These are phyloP conservation scores for Chiloscyllium punctatum DNA, from an alignment of 2,797 vertebrate species.

Conservation along the genomic window DNA sequence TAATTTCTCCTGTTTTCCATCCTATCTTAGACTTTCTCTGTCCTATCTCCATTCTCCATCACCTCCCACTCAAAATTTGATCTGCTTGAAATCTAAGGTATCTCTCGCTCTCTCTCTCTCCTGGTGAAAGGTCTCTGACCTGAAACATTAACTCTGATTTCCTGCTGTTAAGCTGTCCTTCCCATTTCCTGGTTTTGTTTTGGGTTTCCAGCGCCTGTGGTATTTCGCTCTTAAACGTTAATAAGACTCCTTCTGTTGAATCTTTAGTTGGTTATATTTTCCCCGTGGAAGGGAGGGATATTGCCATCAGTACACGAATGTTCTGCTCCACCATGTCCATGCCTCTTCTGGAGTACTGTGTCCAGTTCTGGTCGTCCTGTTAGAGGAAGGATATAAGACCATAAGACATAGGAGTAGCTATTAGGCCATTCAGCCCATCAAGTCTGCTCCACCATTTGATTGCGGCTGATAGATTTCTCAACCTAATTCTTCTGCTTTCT, in stretches of 20 bases:
- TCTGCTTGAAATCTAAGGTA: not conserved
- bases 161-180: not conserved
- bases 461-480: no score
- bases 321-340: not conserved
- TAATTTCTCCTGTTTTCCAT: not conserved
- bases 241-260: not conserved
- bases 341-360: no score
- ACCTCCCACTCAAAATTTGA: not conserved
- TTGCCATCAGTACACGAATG: not conserved
- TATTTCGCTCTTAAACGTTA: not conserved
- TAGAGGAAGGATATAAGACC: no score
- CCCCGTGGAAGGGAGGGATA: not conserved
- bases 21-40: not conserved
- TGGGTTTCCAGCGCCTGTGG: not conserved
- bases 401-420: no score
- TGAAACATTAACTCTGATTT: not conserved
- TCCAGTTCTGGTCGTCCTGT: no score
- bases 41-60: not conserved
- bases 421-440: no score
- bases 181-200: not conserved
- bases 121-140: not conserved
- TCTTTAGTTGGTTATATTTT: not conserved
- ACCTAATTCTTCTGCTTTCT: no score
- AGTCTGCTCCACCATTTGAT: no score
- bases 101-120: not conserved